Conservation (phyloP, 30 jellyfish, hydroid and myxozoan species). For the Nemopilema nomurai region DNA sequence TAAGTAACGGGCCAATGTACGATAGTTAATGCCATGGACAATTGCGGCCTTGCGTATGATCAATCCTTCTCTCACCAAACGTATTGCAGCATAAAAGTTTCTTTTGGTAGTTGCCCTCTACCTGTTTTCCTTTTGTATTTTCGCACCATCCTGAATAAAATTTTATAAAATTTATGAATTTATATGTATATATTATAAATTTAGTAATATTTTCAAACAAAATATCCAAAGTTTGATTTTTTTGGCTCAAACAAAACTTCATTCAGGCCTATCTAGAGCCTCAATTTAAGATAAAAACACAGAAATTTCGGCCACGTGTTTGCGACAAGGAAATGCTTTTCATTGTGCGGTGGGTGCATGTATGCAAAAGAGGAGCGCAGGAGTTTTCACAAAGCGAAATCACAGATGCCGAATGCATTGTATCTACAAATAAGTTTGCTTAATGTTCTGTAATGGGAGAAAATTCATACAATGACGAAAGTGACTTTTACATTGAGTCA, state of each 20-base stretch:
- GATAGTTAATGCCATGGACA: neutral
- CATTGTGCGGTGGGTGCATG: no score
- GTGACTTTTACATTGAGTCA: conserved; percentile 33
- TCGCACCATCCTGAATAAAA: conserved; percentile 25
- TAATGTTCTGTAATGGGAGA: conserved; percentile 33
- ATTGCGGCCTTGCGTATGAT: conserved; percentile 22
- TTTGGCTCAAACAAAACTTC: neutral
- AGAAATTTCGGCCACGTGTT: no score
- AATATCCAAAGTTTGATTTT: no score
- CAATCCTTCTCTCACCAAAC: neutral
- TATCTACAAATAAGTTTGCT: conserved; percentile 16
- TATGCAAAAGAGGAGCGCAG: no score
- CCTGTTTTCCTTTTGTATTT: conserved; percentile 45
- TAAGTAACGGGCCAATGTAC: neutral
- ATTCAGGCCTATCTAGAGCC: no score
- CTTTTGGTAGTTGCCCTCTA: conserved; percentile 13
- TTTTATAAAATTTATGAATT: no score
- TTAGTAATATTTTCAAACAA: no score
- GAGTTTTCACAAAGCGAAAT: no score
- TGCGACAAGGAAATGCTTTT: no score
- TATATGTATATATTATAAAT: no score
- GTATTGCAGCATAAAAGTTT: conserved; percentile 27
- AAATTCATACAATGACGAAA: conserved; percentile 27
- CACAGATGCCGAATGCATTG: conserved; percentile 8
- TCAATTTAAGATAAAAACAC: no score